Base-by-base conservation (phyloP, 2,888 invertebrate species). In the Lasioglossum oenotherae region DNA sequence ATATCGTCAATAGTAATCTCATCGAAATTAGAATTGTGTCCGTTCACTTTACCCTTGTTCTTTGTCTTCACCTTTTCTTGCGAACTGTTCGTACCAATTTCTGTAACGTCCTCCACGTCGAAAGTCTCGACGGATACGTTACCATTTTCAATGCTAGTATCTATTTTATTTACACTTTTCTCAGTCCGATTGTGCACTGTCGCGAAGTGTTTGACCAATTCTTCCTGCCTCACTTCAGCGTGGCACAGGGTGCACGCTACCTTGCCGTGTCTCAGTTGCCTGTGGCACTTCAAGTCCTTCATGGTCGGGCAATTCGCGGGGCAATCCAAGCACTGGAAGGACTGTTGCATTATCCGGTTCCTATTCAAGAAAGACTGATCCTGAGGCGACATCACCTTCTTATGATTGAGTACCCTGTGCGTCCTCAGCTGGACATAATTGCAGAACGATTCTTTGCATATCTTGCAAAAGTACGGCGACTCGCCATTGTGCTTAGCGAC, bases 401-500 rank as follows among this genome's bases (percentile, higher is more conserved):
- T 88, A 77, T 94, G 95, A 64, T 91, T 90, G 31, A 80, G 88
- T 12, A 86, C 81, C 19, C 92, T 78, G 53, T 95, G 95, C 41
- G 92, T 93, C 49, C 92, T 94, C 91, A 94, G 88, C 16, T 93
- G 92, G 49, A 92, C 91, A 38, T 91, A 89, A 81, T 93, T 93
- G n/a, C 85, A 89, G 74, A 94, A 94, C 4, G 92, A 88, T 71
- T 92, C 89, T 19, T 93, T 91, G 74, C 95, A 95, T 41, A 92
- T 81, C 74, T 88, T 90, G 75, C 95, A 95, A 4, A 92, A 91
- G 38, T 93, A 93, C 0, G 85, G 91, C 6, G 92, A 92, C 49
- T 93, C 93, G 4, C 93, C 93, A 46, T 91, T 92, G 78, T 95
- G 95, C 72, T 90, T 92, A 0, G 93, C 93, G 5, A 95, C 87